Percentiles rank a stretch among this genome's conserved stretches.
phyloP scores from a whole-genome alignment of 2,113 vertebrate genomes.

The Tichodroma muraria region DNA sequence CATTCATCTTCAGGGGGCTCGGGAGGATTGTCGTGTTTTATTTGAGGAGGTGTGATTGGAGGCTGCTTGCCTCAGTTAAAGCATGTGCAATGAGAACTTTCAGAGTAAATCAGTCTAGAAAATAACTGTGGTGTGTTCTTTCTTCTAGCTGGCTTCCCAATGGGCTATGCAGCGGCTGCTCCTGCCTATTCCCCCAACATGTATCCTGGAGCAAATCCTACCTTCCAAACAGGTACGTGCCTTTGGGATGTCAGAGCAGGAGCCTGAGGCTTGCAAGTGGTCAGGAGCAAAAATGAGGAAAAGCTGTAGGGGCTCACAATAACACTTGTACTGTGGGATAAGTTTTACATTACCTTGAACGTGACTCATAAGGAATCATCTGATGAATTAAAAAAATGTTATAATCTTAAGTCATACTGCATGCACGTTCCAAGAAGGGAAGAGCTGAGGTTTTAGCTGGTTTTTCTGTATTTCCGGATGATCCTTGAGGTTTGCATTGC shows the following conservation, averaged over 20 bases:
- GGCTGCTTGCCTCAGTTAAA: neutral
- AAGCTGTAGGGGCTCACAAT: neutral
- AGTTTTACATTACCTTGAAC: neutral
- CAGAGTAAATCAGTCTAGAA: neutral
- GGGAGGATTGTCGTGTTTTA: neutral
- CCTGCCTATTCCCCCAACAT: conserved; percentile 88
- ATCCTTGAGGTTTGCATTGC: neutral
- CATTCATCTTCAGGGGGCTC: neutral
- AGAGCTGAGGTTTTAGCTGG: neutral
- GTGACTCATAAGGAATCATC: neutral
- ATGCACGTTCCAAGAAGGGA: neutral
- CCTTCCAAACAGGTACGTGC: conserved; percentile 85
- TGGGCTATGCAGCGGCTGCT: conserved; percentile 90
- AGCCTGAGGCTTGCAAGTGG: neutral
- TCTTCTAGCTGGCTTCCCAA: conserved; percentile 86
- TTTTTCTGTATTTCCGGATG: neutral
- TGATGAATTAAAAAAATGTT: neutral
- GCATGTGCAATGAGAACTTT: neutral
- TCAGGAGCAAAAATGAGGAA: neutral
- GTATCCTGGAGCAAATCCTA: conserved; percentile 90
- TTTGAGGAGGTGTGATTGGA: neutral
- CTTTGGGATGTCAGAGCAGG: neutral
- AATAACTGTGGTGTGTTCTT: neutral
- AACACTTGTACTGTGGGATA: neutral
- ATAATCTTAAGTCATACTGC: neutral